A percentile compares a stretch with the other conserved stretches of the same genome.
phyloP scores from a whole-genome alignment of 2,113 vertebrate species.

The Myotis davidii region DNA sequence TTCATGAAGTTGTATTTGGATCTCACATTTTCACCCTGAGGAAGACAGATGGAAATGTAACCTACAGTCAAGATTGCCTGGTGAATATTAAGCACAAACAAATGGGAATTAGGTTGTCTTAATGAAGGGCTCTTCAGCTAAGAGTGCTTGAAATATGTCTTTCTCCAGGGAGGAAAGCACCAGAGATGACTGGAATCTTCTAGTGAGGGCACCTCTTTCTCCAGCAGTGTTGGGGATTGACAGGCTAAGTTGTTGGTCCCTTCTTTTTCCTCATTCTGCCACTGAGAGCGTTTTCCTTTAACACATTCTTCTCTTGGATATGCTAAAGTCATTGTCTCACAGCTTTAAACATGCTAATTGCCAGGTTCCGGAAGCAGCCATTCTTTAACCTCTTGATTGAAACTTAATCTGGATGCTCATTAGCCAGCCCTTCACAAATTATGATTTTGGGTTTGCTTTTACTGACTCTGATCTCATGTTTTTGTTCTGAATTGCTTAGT shows the following conservation, averaged over 20 bases:
- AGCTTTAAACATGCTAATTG: not conserved
- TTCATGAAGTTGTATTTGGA: constrained; percentile 18
- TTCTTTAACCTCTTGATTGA: constrained; percentile 1
- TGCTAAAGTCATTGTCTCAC: not conserved
- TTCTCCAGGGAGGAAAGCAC: not conserved
- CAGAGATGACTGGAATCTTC: not conserved
- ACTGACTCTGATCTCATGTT: not conserved
- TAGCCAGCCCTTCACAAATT: not conserved
- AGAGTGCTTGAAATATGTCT: constrained; percentile 71
- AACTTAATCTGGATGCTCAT: constrained; percentile 22
- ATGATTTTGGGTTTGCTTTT: not conserved
- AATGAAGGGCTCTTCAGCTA: constrained; percentile 78
- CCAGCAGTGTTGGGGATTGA: no score
- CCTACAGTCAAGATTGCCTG: constrained; percentile 59
- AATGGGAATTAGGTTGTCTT: constrained; percentile 71
- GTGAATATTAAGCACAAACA: constrained; percentile 77
- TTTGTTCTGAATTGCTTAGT: not conserved
- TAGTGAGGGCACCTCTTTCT: not conserved
- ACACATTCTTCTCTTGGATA: constrained; percentile 12
- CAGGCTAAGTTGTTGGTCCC: not conserved
- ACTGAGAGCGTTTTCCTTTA: not conserved
- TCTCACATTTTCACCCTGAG: constrained; percentile 54
- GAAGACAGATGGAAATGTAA: constrained; percentile 66
- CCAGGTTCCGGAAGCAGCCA: not conserved
- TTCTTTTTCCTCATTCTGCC: not conserved